Base-by-base conservation (phyloP, 2,113 vertebrate genomes). In the Heloderma charlesbogerti region DNA sequence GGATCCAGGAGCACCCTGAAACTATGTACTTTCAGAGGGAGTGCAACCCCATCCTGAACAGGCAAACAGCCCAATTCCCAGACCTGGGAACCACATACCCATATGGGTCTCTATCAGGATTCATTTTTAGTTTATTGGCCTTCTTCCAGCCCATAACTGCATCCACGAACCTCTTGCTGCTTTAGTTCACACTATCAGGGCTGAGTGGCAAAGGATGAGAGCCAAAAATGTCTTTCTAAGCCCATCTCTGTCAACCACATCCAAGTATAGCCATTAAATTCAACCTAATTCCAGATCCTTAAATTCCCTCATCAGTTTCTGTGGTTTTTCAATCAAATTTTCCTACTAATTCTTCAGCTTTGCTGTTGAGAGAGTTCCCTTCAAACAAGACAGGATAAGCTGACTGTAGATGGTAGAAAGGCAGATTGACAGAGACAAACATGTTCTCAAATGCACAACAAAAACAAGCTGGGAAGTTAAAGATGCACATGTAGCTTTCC, bases 321-420 rank as follows among this genome's bases (percentile, higher is more conserved):
- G 0, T 63, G 66, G 37, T 90, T 81, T 86, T 29, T 90, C 31
- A 69, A 31, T 31, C 45, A 16, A 15, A 25, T 83, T 94, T 88
- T 92, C 78, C 85, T 37, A 40, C 2, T 71, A 34, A 89, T 91
- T 93, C 69, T 29, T 86, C 67, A 91, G 85, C 48, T 54, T 67
- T 78, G 40, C 1, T 40, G 16, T 48, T 88, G 40, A 0, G 0
- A 10, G 25, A 88, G 54, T 10, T 7, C 51, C 84, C 74, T 45
- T 77, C 29, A n/a, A 91, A 67, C 34, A 93, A 54, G 34, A 69
- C 83, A 45, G 88, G 40, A 74, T 60, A 71, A 88, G 57, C 1
- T 7, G 67, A 60, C 45, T 74, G 31, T 60, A 57, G 54, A n/a
- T 54, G 40, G 18, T 60, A 63, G 90, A 34, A 12, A 54, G 6